A percentile compares a stretch with the other conserved stretches of the same genome.
Conservation (phyloP, 2,797 vertebrate species). For the Nyctibius grandis region DNA sequence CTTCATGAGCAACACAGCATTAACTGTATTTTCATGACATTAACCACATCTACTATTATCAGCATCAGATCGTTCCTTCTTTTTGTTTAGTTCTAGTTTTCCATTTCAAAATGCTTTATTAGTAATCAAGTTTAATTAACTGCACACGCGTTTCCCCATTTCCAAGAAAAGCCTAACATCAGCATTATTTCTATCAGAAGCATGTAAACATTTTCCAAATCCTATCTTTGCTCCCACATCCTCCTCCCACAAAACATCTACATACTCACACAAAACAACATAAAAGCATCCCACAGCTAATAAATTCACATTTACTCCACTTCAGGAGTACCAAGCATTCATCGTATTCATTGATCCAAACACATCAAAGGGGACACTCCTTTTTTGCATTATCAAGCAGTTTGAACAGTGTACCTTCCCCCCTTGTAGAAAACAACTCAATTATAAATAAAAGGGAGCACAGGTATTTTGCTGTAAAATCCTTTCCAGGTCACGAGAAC, state of each 20-base stretch:
- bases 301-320: neutral
- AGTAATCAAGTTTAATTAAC: slow-evolving; percentile 18
- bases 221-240: neutral
- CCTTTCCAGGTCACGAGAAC: neutral
- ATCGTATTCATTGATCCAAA: neutral
- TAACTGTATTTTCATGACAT: neutral
- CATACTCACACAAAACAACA: neutral
- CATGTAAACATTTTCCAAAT: neutral
- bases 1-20: neutral
- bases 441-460: neutral
- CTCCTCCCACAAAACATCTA: neutral
- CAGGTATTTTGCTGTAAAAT: slow-evolving; percentile 12
- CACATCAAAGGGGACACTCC: neutral
- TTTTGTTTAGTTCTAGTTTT: slow-evolving; percentile 17
- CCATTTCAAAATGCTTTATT: slow-evolving; percentile 10
- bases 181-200: neutral
- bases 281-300: neutral
- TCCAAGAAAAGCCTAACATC: neutral
- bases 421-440: neutral
- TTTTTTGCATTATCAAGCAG: neutral
- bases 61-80: neutral
- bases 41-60: neutral
- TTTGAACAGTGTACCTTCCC: neutral
- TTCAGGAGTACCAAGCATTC: neutral
- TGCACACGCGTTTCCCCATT: neutral